Evolutionary conservation across 2,797 vertebrate genomes (phyloP).

Genomic region (Nyctalus aviator): DNA sequence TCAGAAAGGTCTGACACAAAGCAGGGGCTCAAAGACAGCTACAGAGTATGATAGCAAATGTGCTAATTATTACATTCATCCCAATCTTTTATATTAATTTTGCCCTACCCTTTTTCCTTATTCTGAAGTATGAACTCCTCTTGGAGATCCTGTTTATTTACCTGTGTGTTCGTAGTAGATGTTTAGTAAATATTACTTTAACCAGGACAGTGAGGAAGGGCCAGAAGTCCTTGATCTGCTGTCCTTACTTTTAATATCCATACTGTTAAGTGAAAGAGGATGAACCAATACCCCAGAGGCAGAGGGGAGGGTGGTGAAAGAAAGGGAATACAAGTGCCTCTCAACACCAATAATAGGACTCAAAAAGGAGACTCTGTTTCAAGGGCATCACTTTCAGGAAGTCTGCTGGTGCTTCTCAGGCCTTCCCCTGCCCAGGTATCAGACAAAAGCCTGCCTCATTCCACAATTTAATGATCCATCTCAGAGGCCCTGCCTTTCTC

Average conservation of each 20-base stretch:
- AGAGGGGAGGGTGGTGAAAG: fast-evolving
- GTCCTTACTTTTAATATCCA: not conserved
- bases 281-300: not conserved
- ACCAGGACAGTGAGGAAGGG: not conserved
- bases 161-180: not conserved
- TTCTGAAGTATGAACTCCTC: not conserved
- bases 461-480: slow-evolving; percentile 60
- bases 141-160: not conserved
- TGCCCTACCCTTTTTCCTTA: not conserved
- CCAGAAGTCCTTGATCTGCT: not conserved
- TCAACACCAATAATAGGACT: not conserved
- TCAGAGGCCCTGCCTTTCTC: not conserved
- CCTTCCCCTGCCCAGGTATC: not conserved
- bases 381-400: not conserved
- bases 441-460: not conserved
- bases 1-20: not conserved
- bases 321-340: not conserved
- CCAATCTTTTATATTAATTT: not conserved
- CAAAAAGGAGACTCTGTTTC: not conserved
- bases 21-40: not conserved
- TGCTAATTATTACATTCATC: not conserved
- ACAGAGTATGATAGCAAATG: not conserved
- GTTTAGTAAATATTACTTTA: not conserved
- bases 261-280: not conserved
- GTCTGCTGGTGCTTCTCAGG: not conserved